Evolutionary conservation across 2,797 vertebrate species (phyloP).

Genomic region (Crenichthys baileyi): DNA sequence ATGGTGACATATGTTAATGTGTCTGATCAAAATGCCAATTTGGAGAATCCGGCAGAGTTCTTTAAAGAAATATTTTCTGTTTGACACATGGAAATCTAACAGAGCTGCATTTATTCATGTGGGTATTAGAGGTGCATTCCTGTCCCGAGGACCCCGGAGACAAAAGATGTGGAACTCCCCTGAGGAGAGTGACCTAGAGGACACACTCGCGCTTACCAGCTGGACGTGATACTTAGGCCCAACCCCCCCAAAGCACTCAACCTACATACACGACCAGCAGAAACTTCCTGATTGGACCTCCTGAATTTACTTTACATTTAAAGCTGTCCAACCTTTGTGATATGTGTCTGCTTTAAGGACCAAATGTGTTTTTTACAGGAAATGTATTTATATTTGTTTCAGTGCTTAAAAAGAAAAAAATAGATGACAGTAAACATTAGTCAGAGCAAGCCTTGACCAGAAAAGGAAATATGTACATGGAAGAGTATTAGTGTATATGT

Average conservation of each 20-base stretch:
- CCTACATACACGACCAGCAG: background rate
- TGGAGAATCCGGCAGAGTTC: constrained; percentile 68
- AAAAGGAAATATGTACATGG: too few relatives aligned
- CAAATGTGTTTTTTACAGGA: background rate
- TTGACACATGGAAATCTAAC: constrained; percentile 65
- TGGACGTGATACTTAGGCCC: constrained; percentile 65
- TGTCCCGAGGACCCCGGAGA: constrained; percentile 50
- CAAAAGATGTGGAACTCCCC: constrained; percentile 72
- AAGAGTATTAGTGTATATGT: too few relatives aligned
- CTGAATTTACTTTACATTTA: constrained; percentile 36
- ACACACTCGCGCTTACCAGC: constrained; percentile 75
- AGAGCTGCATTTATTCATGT: constrained; percentile 75
- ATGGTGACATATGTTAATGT: constrained; percentile 67
- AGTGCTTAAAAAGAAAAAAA: too few relatives aligned
- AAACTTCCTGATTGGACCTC: background rate
- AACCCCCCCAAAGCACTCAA: constrained; percentile 3
- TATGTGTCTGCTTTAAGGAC: background rate
- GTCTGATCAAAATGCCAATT: constrained; percentile 70
- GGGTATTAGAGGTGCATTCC: constrained; percentile 60
- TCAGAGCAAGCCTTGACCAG: too few relatives aligned
- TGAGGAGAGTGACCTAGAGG: constrained; percentile 75
- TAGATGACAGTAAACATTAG: background rate
- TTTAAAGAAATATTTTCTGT: constrained; percentile 42
- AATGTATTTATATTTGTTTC: background rate
- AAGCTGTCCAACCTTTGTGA: constrained; percentile 5